Percentiles rank a stretch among this genome's conserved stretches.
These are phyloP conservation scores for Rambutsinella grinnellia DNA, from an alignment of 2,888 invertebrate species.

Conservation along the genomic window DNA sequence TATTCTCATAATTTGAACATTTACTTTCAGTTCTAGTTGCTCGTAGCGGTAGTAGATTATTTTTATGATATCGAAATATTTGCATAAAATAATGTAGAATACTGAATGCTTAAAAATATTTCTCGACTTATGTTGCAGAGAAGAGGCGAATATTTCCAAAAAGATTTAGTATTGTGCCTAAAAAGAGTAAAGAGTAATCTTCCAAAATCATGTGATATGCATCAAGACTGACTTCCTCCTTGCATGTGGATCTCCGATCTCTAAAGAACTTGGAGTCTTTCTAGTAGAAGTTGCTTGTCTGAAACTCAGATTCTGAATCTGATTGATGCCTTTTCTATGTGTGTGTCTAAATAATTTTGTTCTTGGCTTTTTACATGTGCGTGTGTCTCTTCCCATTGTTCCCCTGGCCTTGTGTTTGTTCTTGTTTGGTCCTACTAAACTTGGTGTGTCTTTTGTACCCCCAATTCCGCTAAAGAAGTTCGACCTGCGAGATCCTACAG, in stretches of 20 bases:
- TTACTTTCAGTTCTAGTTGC: too few relatives aligned
- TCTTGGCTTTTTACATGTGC: conserved; percentile 37
- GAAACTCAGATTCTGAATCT: conserved; percentile 10
- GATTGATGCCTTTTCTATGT: conserved; percentile 1
- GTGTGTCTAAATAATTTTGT: conserved; percentile 12
- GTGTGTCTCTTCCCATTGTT: conserved; percentile 34
- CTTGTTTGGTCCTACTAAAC: conserved; percentile 4
- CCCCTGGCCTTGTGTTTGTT: conserved; percentile 17
- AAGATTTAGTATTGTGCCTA: conserved; percentile 53
- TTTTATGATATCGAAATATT: too few relatives aligned
- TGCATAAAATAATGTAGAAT: too few relatives aligned
- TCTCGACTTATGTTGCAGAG: conserved; percentile 39
- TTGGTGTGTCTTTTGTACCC: too few relatives aligned
- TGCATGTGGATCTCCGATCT: conserved; percentile 47
- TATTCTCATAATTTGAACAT: too few relatives aligned
- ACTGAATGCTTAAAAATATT: conserved; percentile 1
- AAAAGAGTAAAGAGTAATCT: conserved; percentile 46
- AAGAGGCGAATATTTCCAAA: conserved; percentile 49
- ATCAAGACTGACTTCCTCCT: conserved; percentile 46
- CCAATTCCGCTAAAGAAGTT: conserved; percentile 41
- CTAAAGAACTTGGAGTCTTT: conserved; percentile 28
- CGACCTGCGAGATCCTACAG: conserved; percentile 51
- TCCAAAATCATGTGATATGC: conserved; percentile 39
- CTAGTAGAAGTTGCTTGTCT: not conserved
- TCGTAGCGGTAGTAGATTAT: too few relatives aligned